Base-by-base conservation (phyloP, 2,113 vertebrate species). In the Zosterops borbonicus region DNA sequence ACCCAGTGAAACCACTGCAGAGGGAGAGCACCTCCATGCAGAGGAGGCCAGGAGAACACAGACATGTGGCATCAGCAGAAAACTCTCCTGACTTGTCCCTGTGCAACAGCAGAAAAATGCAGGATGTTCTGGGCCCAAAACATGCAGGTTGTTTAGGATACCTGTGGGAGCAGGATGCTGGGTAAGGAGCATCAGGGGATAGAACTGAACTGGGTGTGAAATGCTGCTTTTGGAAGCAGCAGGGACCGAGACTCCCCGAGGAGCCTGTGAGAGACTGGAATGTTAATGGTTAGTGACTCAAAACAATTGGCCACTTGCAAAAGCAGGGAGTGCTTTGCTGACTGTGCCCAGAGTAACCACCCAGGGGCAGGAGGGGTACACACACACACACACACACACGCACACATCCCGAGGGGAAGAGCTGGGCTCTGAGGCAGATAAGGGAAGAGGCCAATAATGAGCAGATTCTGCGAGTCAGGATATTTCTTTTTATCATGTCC, bases 301-400 rank as follows among this genome's bases (percentile, higher is more conserved):
- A 47, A 76, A 68, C 11, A 47, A 47, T 5, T 19, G 39, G 33
- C 27, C 9, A 14, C 22, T 60, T 18, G 53, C 24, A 53, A 68
- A 67, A 55, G 25, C 55, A 60, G 62, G 21, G 5, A 59, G 5
- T 35, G 47, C 29, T 76, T 25, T 31, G 70, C 62, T 60, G 62
- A 10, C 46, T 20, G 0, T 53, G 39, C 41, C 47, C 53, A 41
- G n/a, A 83, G 46, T 9, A 21, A 25, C 23, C 0, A 0, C 19
- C 24, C 23, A 16, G 69, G 60, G 46, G 15, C n/a, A 60, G 53
- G 22, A 35, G 12, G 37, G 60, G 5, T 17, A 9, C n/a, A 14
- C 24, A n/a, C 15, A 9, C 16, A 46, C 28, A 53, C 19, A 19
- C 9, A 12, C 4, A 18, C 4, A 20, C 20, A 19, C 9, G 8